Evolutionary conservation across 2,888 invertebrate genomes (phyloP), one percentile per base, ranked within the genome.

Genomic region (Chironomus tentans): DNA sequence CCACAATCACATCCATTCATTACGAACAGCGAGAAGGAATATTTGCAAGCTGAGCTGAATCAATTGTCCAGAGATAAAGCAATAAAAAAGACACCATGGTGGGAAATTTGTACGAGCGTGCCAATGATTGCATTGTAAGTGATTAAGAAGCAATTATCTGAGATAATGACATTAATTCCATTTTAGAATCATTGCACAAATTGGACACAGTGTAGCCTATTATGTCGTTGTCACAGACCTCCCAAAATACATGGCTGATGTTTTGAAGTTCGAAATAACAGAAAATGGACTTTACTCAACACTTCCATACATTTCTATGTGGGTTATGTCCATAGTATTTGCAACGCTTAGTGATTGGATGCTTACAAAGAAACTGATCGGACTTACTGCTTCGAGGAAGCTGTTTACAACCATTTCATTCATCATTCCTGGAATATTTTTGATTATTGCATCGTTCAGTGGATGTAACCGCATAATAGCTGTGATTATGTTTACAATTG

Each of bases 1-100:
- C 91, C 91, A 0, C 86, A 87, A 69, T 86, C 87, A 0, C 90
- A 91, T 81, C 90, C 90, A 0, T 90, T 87, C 80, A 90, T 90
- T 78, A 86, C 87, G 15, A 88, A 89, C 75, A 84, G 87, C 76
- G 91, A 91, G 81, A 87, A 86, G 81, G 86, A 87, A 69, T 90
- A 87, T 79, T 81, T 90, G 38, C 86, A 87, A 79, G 87, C 88
- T 80, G 87, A 88, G 22, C 81, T 91, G 68, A 86, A 88, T 62
- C 83, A 83, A 76, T 22, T 70, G 10, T 83, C 84, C 77, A 82
- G 82, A 21, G 82, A 81, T 77, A 85, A 85, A 78, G 84, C 85
- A 70, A 83, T 86, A 4, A 85, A 85, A 0, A 82, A 86, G 0
- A 88, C 88, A 70, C 91, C 91, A 0, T 91, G 90, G 90, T 86